Base-by-base conservation (phyloP, 1,140 invertebrate species). In the Ruditapes philippinarum region DNA sequence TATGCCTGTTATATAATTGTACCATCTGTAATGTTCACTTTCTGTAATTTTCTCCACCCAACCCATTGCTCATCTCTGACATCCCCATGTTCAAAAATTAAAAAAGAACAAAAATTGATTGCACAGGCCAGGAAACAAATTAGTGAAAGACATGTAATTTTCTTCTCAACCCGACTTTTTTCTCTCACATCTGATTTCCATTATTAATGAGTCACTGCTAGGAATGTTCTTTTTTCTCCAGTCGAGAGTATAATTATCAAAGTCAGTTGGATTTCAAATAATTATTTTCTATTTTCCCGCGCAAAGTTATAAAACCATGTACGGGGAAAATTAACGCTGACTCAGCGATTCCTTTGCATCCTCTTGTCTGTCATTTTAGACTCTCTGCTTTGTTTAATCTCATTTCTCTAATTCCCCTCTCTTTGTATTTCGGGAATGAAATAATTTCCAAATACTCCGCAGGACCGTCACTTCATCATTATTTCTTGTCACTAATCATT, bases 61-160 rank as follows among this genome's bases (percentile, higher is more conserved):
- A 62, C 5, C 25, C 57, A 28, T 62, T 62, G 19, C 57, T 62
- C 57, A 62, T 62, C 57, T 62, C 14, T 62, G 25, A 62, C 57
- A 70, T 70, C 4, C n/a, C 38, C 9, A 28, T 84, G 60, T 84
- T 84, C 65, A 84, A 25, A 82, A 84, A 45, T 60, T 78, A 22
- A 78, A 84, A 57, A 68, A 70, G 78, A 88, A 79, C n/a, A 45
- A 45, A 65, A 51, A n/a, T 40, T 74, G 68, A 81, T 82, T 81
- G 60, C 76, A 81, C 76, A 73, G 33, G 36, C 28, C 49, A 51
- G 31, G 42, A 88, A 80, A 79, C 76, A 60, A 73, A 60, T 88
- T 54, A 68, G 28, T 88, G 78, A 80, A 81, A 88, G 68, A 88
- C 62, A 45, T 88, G 70, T 78, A 65, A 49, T 68, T 49, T 68